Evolutionary conservation across 2,797 vertebrate genomes (phyloP), one percentile per base, ranked within the genome.

Genomic region (Percopsis omiscomaycus): DNA sequence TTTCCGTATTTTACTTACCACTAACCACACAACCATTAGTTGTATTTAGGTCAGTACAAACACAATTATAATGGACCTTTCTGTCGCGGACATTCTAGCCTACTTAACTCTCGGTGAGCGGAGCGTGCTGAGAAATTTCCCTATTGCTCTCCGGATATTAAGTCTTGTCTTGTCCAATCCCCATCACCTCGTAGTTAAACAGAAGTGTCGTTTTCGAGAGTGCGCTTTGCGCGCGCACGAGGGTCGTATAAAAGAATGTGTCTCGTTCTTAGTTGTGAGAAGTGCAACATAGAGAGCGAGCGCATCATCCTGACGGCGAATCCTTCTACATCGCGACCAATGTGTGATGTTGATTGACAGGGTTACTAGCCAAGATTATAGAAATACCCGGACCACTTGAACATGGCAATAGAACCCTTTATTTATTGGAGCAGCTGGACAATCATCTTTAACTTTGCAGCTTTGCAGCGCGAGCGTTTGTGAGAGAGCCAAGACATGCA

Each of bases 171-270:
- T 46, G 52, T 81, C 80, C 9, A 29, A 29, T 13, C 4, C 27
- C 74, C 76, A 71, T 84, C 68, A 74, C 55, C 51, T 53, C 1
- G 58, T 63, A 53, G 79, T 3, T 30, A 60, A 67, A 50, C 28
- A 67, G 53, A 60, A 29, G 68, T 58, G 67, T 59, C 64, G 47
- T 15, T 13, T 28, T 60, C 75, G 74, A 69, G 73, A 2, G 66
- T 44, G 73, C 68, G 81, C 62, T 51, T 16, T 55, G 88, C 89
- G 87, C 88, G 82, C 68, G 71, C 83, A 71, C 77, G 83, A 49
- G 75, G 76, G 70, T 30, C 71, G 71, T 93, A 93, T 92, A 92
- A 91, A 90, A 84, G 64, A 66, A 57, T 22, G 84, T 55, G 71
- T 28, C 32, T 71, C 59, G 42, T 9, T 27, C 51, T 55, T 61